phyloP scores from a whole-genome alignment of 2,888 invertebrate genomes.

The Polyommatus icarus region DNA sequence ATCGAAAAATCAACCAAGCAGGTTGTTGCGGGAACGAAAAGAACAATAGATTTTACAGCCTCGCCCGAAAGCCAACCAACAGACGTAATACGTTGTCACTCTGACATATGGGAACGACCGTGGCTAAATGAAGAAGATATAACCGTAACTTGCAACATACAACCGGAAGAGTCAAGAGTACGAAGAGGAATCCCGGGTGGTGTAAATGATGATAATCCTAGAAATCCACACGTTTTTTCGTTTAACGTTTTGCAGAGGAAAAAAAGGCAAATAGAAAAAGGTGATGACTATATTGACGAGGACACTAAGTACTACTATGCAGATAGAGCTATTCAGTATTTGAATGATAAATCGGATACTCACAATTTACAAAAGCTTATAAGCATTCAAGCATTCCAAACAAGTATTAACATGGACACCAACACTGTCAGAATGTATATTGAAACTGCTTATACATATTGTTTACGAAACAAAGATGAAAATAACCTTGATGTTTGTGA shows the following conservation, averaged over 20 bases:
- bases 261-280: constrained; percentile 48
- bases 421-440: constrained; percentile 60
- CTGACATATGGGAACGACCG: constrained; percentile 74
- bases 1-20: constrained; percentile 50
- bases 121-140: constrained; percentile 64
- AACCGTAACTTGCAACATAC: constrained; percentile 54
- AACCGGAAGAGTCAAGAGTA: constrained; percentile 32
- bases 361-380: constrained; percentile 62
- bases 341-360: constrained; percentile 52
- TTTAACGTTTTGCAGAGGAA: constrained; percentile 39
- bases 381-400: constrained; percentile 55
- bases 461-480: constrained; percentile 52
- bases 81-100: constrained; percentile 53
- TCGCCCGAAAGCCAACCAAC: constrained; percentile 41
- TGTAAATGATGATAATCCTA: constrained; percentile 40
- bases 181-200: not conserved
- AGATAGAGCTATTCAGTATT: constrained; percentile 53
- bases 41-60: constrained; percentile 52
- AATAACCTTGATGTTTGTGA: constrained; percentile 54
- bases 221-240: constrained; percentile 39
- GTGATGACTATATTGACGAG: constrained; percentile 60
- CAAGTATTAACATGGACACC: constrained; percentile 53
- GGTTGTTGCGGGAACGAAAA: constrained; percentile 50
- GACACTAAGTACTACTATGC: constrained; percentile 60
- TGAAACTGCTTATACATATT: constrained; percentile 62